Evolutionary conservation across 2,113 vertebrate genomes (phyloP).

Genomic region (Ifrita kowaldi): DNA sequence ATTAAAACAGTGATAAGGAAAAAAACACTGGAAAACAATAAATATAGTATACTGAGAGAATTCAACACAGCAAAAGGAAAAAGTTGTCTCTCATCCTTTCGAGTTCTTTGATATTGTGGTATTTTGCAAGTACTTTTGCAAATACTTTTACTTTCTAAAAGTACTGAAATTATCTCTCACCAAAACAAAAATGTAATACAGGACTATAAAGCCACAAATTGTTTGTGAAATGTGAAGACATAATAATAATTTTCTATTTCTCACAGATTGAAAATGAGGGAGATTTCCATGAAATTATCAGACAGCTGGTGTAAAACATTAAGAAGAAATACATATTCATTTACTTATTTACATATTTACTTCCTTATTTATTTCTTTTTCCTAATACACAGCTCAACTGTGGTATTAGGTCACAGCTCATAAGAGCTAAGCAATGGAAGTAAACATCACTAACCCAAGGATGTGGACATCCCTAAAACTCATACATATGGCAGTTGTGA

Average conservation of each 20-base stretch:
- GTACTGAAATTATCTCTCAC: not conserved
- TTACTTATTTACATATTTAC: not conserved
- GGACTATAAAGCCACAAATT: not conserved
- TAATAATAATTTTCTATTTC: not conserved
- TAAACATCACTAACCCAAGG: not conserved
- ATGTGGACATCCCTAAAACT: not conserved
- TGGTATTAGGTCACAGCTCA: not conserved
- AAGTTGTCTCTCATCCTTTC: not conserved
- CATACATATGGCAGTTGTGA: not conserved
- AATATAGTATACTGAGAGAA: not conserved
- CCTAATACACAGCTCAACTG: not conserved
- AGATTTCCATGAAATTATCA: not conserved
- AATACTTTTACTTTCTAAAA: not conserved
- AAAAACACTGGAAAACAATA: not conserved
- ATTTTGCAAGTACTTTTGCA: not conserved
- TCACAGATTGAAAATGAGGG: not conserved
- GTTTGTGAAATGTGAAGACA: not conserved
- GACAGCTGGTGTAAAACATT: not conserved
- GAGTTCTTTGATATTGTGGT: not conserved
- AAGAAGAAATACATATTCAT: accelerated
- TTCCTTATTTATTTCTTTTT: not conserved
- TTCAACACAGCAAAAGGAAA: not conserved
- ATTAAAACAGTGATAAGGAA: not conserved
- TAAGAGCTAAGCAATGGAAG: not conserved
- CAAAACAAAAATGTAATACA: not conserved